phyloP scores from a whole-genome alignment of 2,113 vertebrate genomes.

The Strix uralensis region DNA sequence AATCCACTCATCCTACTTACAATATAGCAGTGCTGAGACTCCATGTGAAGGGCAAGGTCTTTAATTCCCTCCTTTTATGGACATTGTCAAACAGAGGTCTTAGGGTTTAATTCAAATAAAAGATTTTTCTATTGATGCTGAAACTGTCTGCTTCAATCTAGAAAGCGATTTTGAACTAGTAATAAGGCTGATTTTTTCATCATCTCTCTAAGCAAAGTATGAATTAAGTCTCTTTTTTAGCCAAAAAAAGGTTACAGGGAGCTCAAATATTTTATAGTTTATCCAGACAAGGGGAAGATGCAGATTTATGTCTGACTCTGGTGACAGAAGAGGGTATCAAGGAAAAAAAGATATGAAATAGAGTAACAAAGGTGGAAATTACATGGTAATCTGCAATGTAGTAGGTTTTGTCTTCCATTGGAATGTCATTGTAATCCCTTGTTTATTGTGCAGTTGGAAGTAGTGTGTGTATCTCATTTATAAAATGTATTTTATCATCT shows the following conservation, averaged over 20 bases:
- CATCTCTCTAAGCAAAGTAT: neutral
- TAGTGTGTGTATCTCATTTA: neutral
- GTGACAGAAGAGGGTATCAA: neutral
- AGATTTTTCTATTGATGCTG: constrained; percentile 1
- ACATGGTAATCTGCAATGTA: neutral
- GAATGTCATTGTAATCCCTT: neutral
- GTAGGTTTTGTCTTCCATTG: neutral
- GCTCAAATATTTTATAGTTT: neutral
- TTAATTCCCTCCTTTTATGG: constrained; percentile 2
- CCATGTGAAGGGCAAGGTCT: neutral
- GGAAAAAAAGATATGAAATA: neutral
- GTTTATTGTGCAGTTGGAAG: neutral
- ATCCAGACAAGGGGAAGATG: neutral
- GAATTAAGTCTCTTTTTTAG: neutral
- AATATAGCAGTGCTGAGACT: neutral
- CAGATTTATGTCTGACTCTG: neutral
- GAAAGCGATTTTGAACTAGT: neutral
- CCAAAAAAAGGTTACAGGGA: neutral
- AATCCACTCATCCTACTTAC: neutral
- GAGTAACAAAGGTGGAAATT: neutral
- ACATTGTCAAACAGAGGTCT: neutral
- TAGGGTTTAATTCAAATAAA: constrained; percentile 3
- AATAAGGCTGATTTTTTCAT: neutral
- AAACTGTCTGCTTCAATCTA: neutral
- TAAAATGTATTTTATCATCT: constrained; percentile 21